A percentile compares a stretch with the other conserved stretches of the same genome.
phyloP scores from a whole-genome alignment of 30 jellyfish, hydroid and myxozoan genomes.

The Pelagia noctiluca region DNA sequence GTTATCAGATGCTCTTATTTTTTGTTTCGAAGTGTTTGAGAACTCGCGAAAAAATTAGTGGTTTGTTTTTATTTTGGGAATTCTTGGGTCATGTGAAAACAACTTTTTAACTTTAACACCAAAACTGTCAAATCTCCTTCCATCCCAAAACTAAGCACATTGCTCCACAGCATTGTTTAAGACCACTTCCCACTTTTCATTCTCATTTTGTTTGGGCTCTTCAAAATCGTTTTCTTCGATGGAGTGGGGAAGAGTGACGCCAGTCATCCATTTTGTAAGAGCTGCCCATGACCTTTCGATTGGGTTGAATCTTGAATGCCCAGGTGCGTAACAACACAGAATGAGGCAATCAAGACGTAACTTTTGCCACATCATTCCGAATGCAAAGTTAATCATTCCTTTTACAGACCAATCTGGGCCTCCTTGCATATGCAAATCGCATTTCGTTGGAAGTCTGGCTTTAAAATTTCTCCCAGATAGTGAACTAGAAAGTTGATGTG shows the following conservation, averaged over 20 bases:
- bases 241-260: neutral
- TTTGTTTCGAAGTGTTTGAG: neutral
- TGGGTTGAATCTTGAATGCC: constrained; percentile 12
- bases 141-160: constrained; percentile 19
- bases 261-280: neutral
- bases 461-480: neutral
- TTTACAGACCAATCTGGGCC: neutral
- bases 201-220: neutral
- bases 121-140: neutral
- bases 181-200: constrained; percentile 6
- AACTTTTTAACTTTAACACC: neutral
- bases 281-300: neutral
- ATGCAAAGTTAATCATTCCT: neutral
- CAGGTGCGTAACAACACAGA: neutral
- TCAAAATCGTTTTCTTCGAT: neutral
- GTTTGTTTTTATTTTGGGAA: neutral
- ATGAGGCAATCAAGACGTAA: neutral
- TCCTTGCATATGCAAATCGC: neutral
- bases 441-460: neutral
- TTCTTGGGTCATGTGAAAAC: neutral
- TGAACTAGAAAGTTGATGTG: neutral
- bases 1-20: neutral
- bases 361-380: neutral
- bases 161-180: constrained; percentile 16
- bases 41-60: neutral